Conservation (phyloP, 2,797 vertebrate species). For the Hydrolagus colliei region DNA sequence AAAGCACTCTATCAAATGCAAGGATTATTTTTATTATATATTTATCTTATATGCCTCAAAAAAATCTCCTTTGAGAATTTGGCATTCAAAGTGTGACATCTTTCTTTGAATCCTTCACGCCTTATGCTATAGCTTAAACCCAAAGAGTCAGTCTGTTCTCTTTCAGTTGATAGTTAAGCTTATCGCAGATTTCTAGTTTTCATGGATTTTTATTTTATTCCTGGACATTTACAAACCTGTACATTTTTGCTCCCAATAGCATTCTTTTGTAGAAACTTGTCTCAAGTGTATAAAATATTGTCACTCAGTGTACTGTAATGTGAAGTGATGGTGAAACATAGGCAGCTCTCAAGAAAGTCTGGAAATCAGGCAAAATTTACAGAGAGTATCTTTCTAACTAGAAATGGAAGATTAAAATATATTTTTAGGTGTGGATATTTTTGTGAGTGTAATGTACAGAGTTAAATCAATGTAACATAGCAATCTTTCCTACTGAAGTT, state of each 20-base stretch:
- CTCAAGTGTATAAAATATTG: background rate
- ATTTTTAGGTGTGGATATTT: constrained; percentile 29
- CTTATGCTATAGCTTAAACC: too few relatives aligned
- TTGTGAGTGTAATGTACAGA: background rate
- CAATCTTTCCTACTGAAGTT: background rate
- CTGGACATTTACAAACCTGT: background rate
- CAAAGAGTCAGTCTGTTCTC: too few relatives aligned
- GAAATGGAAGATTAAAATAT: background rate
- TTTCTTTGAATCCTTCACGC: too few relatives aligned
- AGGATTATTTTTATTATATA: too few relatives aligned
- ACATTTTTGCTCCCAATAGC: background rate
- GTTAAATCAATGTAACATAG: background rate
- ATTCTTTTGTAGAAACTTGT: background rate
- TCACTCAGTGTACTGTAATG: background rate
- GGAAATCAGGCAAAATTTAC: background rate
- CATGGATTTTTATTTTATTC: too few relatives aligned
- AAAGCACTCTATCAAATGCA: too few relatives aligned
- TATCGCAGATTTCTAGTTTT: too few relatives aligned
- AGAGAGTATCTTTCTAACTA: background rate
- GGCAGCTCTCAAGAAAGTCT: constrained; percentile 2
- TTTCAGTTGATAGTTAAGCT: too few relatives aligned
- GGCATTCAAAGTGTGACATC: too few relatives aligned
- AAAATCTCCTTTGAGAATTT: too few relatives aligned
- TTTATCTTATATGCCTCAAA: too few relatives aligned
- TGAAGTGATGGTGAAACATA: background rate